Base-by-base conservation (phyloP, 1,140 invertebrate species). In the Thaumetopoea pityocampa region DNA sequence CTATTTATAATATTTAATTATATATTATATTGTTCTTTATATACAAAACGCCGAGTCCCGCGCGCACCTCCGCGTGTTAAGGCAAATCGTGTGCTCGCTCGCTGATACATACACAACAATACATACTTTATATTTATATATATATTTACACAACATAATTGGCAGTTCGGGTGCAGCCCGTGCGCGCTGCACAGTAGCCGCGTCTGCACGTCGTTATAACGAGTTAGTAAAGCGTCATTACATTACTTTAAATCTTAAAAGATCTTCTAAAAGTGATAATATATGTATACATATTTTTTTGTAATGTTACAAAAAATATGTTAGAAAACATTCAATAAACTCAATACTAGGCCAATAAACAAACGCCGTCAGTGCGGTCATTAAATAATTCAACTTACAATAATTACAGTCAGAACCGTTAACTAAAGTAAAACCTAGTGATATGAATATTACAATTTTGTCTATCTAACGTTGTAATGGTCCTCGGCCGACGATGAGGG, bases 361-460 rank as follows among this genome's bases (percentile, higher is more conserved):
- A 59, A 70, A 72, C 58, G 62, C 44, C 30, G 46, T 66, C 61
- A 71, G 61, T 72, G 54, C 54, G 52, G 45, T 55, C 34, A 24
- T 58, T 50, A 65, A 67, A 58, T 53, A 62, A 56, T 53, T 63
- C 46, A 73, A 68, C 52, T 54, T 65, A 69, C 49, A 58, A 60
- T 58, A 64, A 61, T 50, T 49, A 59, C 41, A 63, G 53, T 41
- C 38, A 66, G 63, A 71, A 83, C 69, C 74, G 65, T 60, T 62
- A 57, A 59, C 76, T 80, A 80, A 83, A 80, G 67, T 80, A 80
- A 71, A 79, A 82, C 57, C 79, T 83, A 83, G 78, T 83, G 79
- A 83, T 83, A 83, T 83, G 79, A 79, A 83, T 68, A 76, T 73
- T 69, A 79, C 41, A 82, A 83, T 83, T 81, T 83, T 61, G 70